A percentile compares a stretch with the other conserved stretches of the same genome.
These are phyloP conservation scores for Eilema depressum DNA, from an alignment of 2,888 invertebrate species.

Conservation along the genomic window DNA sequence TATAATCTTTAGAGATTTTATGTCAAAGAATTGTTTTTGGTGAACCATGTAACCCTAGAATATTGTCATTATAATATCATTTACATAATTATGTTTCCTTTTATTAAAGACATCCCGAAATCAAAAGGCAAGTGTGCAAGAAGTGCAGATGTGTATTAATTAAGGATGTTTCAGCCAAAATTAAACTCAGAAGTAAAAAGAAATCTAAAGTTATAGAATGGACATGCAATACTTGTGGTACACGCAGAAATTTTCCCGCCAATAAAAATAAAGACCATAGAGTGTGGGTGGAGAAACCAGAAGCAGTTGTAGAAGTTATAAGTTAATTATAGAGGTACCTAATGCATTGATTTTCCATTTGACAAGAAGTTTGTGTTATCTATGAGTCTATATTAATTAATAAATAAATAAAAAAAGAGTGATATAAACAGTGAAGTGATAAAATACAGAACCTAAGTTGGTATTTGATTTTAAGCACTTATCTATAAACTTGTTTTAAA, in stretches of 20 bases:
- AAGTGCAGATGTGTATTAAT: constrained; percentile 85
- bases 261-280: constrained; percentile 71
- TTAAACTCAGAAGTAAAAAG: constrained; percentile 79
- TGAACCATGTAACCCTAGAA: too few relatives aligned
- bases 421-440: too few relatives aligned
- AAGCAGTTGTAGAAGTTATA: constrained; percentile 81
- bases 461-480: too few relatives aligned
- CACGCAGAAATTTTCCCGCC: constrained; percentile 63
- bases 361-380: too few relatives aligned
- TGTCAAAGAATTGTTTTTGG: too few relatives aligned
- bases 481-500: too few relatives aligned
- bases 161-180: constrained; percentile 81
- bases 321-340: constrained; percentile 41
- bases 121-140: constrained; percentile 88
- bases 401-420: too few relatives aligned
- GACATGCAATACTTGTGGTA: constrained; percentile 76
- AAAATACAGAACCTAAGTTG: too few relatives aligned
- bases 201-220: constrained; percentile 77
- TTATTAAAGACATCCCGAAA: constrained; percentile 84
- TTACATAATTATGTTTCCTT: constrained; percentile 12
- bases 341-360: too few relatives aligned
- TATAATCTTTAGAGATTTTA: too few relatives aligned
- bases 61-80: too few relatives aligned
- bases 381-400: too few relatives aligned
- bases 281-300: constrained; percentile 84